Evolutionary conservation across 2,888 invertebrate genomes (phyloP), one percentile per base, ranked within the genome.

Genomic region (Campoletis raptor): DNA sequence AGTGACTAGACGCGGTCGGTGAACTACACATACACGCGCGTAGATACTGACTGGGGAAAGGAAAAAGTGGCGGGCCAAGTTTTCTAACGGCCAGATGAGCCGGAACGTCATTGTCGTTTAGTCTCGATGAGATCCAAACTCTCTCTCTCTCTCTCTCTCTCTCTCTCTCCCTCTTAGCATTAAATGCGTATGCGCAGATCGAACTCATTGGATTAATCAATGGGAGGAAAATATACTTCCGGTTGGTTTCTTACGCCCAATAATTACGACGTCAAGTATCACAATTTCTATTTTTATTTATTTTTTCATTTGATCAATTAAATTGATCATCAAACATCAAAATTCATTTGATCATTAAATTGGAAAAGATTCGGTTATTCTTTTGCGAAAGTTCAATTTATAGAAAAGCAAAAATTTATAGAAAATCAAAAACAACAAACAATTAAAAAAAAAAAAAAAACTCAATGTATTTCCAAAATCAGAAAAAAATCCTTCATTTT

Each of bases 1-100:
- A 83, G 21, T 67, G 78, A 52, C 85, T 87, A 85, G 87, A 87
- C 80, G 83, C 82, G 87, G 87, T 85, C 86, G 84, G 78, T 84
- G 81, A 86, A 81, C 70, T 18, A 57, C 45, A 74, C 48, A 52
- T 18, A 61, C 67, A 15, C 66, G 30, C 18, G n/a, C 66, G 9
- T 30, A 66, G 30, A 37, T n/a, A n/a, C 45, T 18, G 10, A 18
- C 45, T 24, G 70, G 85, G 85, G 81, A 78, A 79, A 81, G 78
- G 78, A 81, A 81, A 86, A 78, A 73, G 84, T 81, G 52, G 76
- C 78, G 72, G 73, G 83, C 84, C 81, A 84, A 80, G 79, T 84
- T 70, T 86, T 86, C 81, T 72, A 86, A 84, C 81, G 74, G 81
- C 79, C 70, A 72, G 81, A 86, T 84, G 81, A 86, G 78, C 81